These are phyloP conservation scores for Ceratothoa steindachneri DNA, from an alignment of 2,888 invertebrate genomes.

Conservation along the genomic window DNA sequence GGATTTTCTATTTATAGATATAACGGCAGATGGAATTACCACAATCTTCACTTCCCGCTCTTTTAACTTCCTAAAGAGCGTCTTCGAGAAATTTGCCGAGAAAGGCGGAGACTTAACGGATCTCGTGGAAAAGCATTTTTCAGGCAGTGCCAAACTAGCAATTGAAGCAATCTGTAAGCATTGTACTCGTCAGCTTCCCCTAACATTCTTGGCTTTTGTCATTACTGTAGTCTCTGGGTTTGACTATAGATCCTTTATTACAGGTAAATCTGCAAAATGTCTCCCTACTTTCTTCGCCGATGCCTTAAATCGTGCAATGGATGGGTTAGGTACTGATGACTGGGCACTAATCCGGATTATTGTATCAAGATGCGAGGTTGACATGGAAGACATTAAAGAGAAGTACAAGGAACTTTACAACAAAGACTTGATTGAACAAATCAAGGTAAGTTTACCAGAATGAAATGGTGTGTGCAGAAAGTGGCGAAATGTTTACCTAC, in stretches of 20 bases:
- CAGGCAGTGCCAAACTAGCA: neutral
- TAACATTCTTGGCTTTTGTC: neutral
- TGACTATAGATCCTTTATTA: no score
- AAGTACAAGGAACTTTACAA: neutral
- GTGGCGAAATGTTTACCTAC: no score
- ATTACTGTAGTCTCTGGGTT: no score
- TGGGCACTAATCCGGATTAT: neutral
- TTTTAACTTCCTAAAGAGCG: neutral
- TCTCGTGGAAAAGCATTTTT: neutral
- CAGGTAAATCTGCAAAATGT: neutral
- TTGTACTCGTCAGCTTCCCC: no score
- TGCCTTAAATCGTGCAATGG: neutral
- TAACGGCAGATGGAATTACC: neutral
- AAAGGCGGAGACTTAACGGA: neutral
- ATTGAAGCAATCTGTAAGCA: conserved; percentile 4
- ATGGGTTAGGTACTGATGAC: neutral
- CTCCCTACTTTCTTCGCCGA: neutral
- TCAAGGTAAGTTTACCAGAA: neutral
- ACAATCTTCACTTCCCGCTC: neutral
- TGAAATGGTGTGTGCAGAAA: no score
- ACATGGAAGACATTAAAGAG: neutral
- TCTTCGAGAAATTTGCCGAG: neutral
- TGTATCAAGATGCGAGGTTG: neutral
- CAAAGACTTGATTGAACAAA: neutral
- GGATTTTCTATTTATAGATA: no score